Percentiles rank a stretch among this genome's conserved stretches.
Evolutionary conservation across 2,113 vertebrate species (phyloP).

Genomic region (Dicaeum eximium): DNA sequence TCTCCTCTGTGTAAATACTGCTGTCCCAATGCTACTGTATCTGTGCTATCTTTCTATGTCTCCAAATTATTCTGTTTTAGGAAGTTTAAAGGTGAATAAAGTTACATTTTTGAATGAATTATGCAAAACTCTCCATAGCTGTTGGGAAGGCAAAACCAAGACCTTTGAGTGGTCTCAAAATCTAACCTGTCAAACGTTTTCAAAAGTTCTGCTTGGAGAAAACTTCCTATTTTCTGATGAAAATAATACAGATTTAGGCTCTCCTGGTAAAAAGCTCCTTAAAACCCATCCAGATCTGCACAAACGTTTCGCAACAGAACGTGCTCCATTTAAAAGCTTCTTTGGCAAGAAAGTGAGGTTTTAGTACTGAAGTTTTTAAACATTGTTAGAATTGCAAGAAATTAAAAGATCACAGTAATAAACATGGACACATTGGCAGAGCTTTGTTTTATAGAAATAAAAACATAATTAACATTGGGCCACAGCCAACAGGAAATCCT

Average conservation of each 20-base stretch:
- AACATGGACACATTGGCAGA: conserved; percentile 36
- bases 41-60: background rate
- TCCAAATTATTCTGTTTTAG: background rate
- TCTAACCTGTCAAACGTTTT: background rate
- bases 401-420: conserved; percentile 43
- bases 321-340: background rate
- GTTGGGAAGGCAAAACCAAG: background rate
- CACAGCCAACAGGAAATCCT: conserved; percentile 58
- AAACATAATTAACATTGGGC: conserved; percentile 53
- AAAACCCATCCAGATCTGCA: background rate
- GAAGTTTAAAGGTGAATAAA: background rate
- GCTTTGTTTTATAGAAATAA: conserved; percentile 53
- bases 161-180: background rate
- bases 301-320: background rate
- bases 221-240: background rate
- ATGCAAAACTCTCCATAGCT: background rate
- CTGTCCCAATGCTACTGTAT: background rate
- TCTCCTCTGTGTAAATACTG: background rate
- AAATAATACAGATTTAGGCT: background rate
- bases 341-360: background rate
- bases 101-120: background rate
- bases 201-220: background rate
- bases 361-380: background rate
- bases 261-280: background rate
- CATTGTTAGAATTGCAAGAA: conserved; percentile 3